These are phyloP conservation scores for Salmo trutta DNA, from an alignment of 2,797 vertebrate species.

Conservation along the genomic window DNA sequence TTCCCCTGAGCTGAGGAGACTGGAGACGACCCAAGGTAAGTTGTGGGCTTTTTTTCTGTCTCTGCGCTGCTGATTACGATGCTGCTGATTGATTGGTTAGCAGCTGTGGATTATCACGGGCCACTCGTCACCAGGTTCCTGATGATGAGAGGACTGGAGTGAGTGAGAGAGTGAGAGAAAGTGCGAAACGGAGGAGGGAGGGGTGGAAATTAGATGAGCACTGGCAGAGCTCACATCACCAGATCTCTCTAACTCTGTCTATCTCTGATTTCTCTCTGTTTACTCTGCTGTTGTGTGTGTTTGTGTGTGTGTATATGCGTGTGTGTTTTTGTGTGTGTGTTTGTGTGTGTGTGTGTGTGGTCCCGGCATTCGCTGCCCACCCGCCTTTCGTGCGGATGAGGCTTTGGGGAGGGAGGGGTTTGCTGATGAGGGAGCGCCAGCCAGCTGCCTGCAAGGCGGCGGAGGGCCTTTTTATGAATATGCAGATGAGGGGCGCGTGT, in stretches of 20 bases:
- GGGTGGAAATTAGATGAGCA: slow-evolving; percentile 73
- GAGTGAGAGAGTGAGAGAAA: slow-evolving; percentile 34
- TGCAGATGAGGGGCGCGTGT: slow-evolving; percentile 79
- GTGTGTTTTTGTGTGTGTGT: not conserved
- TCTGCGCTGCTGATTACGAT: slow-evolving; percentile 78
- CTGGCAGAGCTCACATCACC: slow-evolving; percentile 64
- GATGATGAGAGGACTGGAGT: slow-evolving; percentile 78
- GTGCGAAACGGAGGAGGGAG: slow-evolving; percentile 36
- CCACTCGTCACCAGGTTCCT: slow-evolving; percentile 82
- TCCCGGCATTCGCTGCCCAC: slow-evolving; percentile 45
- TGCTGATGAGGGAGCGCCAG: slow-evolving; percentile 75
- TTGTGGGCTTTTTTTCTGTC: slow-evolving; percentile 70
- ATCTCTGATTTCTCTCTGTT: slow-evolving; percentile 10
- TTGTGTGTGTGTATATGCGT: slow-evolving; percentile 39
- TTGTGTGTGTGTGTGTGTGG: no score
- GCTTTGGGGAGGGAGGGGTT: slow-evolving; percentile 67
- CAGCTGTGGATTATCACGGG: slow-evolving; percentile 80
- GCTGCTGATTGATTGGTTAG: slow-evolving; percentile 85
- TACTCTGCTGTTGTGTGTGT: slow-evolving; percentile 37
- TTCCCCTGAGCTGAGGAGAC: slow-evolving; percentile 73
- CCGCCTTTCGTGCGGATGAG: slow-evolving; percentile 77
- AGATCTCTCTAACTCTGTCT: slow-evolving; percentile 68
- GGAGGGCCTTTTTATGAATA: slow-evolving; percentile 81
- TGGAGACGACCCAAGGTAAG: slow-evolving; percentile 88
- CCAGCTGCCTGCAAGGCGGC: slow-evolving; percentile 46